Conservation (phyloP, 2,797 vertebrate genomes). For the Xiphorhynchus erythropygius region DNA sequence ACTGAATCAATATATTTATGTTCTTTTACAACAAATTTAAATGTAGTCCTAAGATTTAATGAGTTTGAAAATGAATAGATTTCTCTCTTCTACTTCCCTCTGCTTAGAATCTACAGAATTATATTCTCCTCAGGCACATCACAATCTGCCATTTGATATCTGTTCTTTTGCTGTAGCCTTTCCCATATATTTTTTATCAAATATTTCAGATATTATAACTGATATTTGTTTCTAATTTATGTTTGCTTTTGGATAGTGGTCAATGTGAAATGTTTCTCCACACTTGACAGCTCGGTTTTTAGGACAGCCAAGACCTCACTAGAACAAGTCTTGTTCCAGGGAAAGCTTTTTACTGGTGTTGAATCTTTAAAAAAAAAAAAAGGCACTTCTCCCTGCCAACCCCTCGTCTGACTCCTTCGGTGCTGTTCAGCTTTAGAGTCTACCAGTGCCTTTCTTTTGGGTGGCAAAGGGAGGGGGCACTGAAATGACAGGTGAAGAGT, state of each 20-base stretch:
- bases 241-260: background rate
- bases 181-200: background rate
- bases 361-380: background rate
- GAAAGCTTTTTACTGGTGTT: background rate
- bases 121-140: background rate
- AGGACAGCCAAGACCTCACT: background rate
- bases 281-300: rapidly evolving
- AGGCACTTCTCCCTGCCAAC: background rate
- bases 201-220: background rate
- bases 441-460: background rate
- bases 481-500: background rate
- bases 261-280: background rate
- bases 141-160: background rate
- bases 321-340: background rate
- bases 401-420: background rate
- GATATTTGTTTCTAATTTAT: background rate
- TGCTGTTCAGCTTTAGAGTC: background rate
- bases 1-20: background rate
- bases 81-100: background rate
- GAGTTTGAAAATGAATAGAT: background rate
- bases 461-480: background rate
- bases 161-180: background rate
- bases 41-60: background rate
- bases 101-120: background rate
- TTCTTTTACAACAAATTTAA: background rate